Evolutionary conservation across 1,140 invertebrate species (phyloP), one percentile per base, ranked within the genome.

Genomic region (Notospermus geniculatus): DNA sequence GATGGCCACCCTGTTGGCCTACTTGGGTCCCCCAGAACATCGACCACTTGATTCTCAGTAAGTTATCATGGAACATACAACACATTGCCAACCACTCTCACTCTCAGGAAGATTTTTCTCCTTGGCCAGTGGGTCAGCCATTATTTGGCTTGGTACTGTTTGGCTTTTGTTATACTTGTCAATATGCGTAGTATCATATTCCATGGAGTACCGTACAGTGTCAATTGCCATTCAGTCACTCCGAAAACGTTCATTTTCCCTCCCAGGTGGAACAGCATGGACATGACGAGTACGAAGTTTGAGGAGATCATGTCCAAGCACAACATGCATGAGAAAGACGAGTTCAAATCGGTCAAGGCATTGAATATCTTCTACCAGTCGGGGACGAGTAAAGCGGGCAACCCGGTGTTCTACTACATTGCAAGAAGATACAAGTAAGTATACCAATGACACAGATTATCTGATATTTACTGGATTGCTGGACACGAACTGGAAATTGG

Each of bases 221-320:
- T n/a, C n/a, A n/a, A n/a, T n/a, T n/a, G n/a, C n/a, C n/a, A n/a
- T n/a, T n/a, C n/a, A n/a, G n/a, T n/a, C n/a, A n/a, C n/a, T n/a
- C n/a, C n/a, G n/a, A n/a, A n/a, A n/a, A n/a, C n/a, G n/a, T n/a
- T n/a, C n/a, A n/a, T 57, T 60, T 50, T 54, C 45, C 39, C 39
- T 57, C 32, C 32, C 60, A 84, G 92, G 68, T 97, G 94, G 94
- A 94, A 91, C 56, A 95, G 91, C 39, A 93, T 97, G 72, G 94
- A 97, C 69, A 96, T 97, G 91, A 95, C 92, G 0, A 93, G 91
- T 15, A 96, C 91, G 0, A 95, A 95, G 81, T 97, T 98, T 81
- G 95, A 98, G 80, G 95, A 97, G 82, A 90, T 97, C 54, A 97
- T 97, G 90, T 90, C 93, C 2, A 97, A 97, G 74, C 93, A 95